These are phyloP conservation scores for Sebastes schlegelii DNA, from an alignment of 2,113 vertebrate species.

Conservation along the genomic window DNA sequence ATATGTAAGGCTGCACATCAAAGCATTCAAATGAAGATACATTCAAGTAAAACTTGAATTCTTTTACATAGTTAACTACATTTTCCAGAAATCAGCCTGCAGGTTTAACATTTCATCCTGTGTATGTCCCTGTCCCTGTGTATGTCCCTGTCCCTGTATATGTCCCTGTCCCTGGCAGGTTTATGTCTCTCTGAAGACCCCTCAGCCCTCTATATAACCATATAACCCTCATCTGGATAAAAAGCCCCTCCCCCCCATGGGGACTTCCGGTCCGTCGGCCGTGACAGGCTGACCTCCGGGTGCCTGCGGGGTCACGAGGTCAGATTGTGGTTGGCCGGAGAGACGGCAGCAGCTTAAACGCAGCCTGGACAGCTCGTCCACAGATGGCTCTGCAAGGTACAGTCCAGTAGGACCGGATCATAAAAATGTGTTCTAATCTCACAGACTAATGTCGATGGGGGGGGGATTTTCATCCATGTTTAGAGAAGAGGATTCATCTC, in stretches of 20 bases:
- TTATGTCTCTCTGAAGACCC: constrained; percentile 48
- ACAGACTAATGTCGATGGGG: constrained; percentile 9
- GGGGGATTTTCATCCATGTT: background rate
- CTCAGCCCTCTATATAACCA: constrained; percentile 7
- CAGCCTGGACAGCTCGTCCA: constrained; percentile 20
- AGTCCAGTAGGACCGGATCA: constrained; percentile 24
- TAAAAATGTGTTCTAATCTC: constrained; percentile 15
- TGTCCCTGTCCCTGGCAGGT: constrained; percentile 15
- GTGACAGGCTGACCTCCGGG: constrained; percentile 55
- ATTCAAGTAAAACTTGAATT: background rate
- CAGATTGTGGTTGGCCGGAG: constrained; percentile 37
- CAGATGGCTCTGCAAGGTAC: constrained; percentile 40
- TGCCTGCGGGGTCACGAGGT: constrained; percentile 53
- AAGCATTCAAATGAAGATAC: background rate
- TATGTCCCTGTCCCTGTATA: background rate
- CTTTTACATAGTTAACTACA: background rate
- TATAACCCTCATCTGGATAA: constrained; percentile 37
- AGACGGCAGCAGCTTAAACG: constrained; percentile 34
- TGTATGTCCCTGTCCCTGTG: no score
- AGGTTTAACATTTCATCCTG: background rate
- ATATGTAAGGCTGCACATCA: background rate
- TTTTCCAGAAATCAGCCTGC: background rate
- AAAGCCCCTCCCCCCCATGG: constrained; percentile 18
- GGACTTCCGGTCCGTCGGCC: constrained; percentile 42
- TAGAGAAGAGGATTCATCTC: background rate